Conservation (phyloP, 1,140 invertebrate species). For the Drosophila rufa region DNA sequence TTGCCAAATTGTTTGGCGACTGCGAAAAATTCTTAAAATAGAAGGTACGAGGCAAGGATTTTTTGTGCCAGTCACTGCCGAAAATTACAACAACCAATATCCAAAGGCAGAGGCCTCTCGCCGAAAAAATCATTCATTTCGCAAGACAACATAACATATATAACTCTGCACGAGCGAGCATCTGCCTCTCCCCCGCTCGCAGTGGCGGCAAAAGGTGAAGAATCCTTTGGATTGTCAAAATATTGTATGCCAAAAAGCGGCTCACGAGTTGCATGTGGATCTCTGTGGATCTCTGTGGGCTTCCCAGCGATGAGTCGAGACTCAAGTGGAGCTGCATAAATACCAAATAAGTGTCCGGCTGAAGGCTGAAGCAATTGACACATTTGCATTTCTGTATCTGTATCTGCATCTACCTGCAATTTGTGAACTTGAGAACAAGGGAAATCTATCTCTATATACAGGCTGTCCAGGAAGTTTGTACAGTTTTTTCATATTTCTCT, state of each 20-base stretch:
- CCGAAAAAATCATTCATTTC: slow-evolving; percentile 29
- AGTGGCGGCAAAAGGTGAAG: slow-evolving; percentile 72
- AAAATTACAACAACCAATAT: slow-evolving; percentile 46
- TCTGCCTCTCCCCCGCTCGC: slow-evolving; percentile 26
- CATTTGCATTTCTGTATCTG: slow-evolving; percentile 70
- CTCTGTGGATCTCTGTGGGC: background rate
- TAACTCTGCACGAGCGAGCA: slow-evolving; percentile 29
- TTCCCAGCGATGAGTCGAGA: slow-evolving; percentile 31
- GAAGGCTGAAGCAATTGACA: slow-evolving; percentile 67
- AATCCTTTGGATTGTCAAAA: slow-evolving; percentile 83
- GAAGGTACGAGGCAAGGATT: slow-evolving; percentile 61
- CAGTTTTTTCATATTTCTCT: background rate
- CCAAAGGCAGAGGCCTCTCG: slow-evolving; percentile 38
- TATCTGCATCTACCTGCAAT: slow-evolving; percentile 49
- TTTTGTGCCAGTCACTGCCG: slow-evolving; percentile 77
- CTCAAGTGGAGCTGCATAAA: slow-evolving; percentile 43
- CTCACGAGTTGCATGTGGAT: slow-evolving; percentile 54
- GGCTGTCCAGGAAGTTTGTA: slow-evolving; percentile 5
- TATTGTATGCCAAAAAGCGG: slow-evolving; percentile 75
- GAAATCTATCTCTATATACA: background rate
- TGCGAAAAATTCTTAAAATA: slow-evolving; percentile 69
- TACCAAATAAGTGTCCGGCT: slow-evolving; percentile 76
- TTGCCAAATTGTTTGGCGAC: slow-evolving; percentile 71
- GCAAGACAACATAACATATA: slow-evolving; percentile 1
- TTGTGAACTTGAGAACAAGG: slow-evolving; percentile 21